Conservation (phyloP, 2,113 vertebrate genomes). For the Osmerus mordax region DNA sequence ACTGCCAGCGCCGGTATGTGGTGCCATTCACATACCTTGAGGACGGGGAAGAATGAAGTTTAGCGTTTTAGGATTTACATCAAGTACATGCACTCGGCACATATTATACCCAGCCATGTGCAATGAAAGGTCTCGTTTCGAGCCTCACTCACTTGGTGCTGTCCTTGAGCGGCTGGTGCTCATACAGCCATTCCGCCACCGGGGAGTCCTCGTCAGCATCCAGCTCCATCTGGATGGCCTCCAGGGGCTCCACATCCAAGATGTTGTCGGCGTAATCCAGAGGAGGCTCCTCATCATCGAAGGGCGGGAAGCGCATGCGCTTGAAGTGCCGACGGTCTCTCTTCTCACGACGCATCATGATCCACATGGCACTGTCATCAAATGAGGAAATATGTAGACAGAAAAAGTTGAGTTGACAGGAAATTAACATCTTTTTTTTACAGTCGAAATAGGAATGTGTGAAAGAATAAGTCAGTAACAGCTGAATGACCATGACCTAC, state of each 20-base stretch:
- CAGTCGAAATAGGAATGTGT: not conserved
- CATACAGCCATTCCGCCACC: constrained; percentile 94
- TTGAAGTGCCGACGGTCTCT: constrained; percentile 96
- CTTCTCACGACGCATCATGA: constrained; percentile 99
- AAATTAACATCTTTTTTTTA: not conserved
- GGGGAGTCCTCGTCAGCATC: constrained; percentile 90
- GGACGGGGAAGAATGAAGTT: not conserved
- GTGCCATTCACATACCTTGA: constrained; percentile 92
- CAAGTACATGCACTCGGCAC: not conserved
- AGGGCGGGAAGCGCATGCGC: constrained; percentile 95
- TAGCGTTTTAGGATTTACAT: not conserved
- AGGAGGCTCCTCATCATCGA: constrained; percentile 96
- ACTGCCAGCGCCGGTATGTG: constrained; percentile 97
- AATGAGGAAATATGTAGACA: not conserved
- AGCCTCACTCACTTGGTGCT: constrained; percentile 81
- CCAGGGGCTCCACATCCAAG: constrained; percentile 94
- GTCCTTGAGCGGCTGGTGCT: constrained; percentile 94
- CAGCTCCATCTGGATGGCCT: constrained; percentile 96
- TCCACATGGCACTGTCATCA: constrained; percentile 91
- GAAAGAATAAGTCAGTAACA: too few species aligned
- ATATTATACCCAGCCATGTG: not conserved
- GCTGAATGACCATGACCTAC: constrained; percentile 64
- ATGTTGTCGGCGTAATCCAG: constrained; percentile 98
- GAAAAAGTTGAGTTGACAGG: not conserved
- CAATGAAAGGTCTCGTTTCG: not conserved